Evolutionary conservation across 2,888 invertebrate species (phyloP), one percentile per base, ranked within the genome.

Genomic region (Eustalomyia histrio): DNA sequence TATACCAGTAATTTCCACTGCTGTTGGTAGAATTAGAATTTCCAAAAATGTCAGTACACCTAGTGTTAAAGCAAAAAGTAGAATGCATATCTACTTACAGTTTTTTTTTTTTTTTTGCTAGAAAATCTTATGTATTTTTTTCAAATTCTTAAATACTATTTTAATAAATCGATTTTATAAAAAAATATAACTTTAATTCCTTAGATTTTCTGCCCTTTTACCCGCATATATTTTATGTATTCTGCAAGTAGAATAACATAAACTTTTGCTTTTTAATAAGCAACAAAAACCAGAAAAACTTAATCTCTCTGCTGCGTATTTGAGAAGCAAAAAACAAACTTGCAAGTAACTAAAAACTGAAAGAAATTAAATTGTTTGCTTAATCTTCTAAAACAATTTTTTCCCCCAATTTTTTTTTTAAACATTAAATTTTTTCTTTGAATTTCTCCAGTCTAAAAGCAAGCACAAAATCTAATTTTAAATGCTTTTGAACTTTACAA

Each of bases 221-320:
- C n/a, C n/a, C n/a, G n/a, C n/a, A 16, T 12, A 39, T 53, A 14
- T 60, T 24, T 47, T 21, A 17, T 35, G 12, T 43, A 53, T 72
- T 21, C 53, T 65, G 4, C 64, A 65, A 55, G 47, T 21, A 79
- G n/a, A 63, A 47, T 65, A 29, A 24, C 52, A 35, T 24, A 64
- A 75, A 79, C 79, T 75, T 74, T 79, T 79, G 74, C 58, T 69
- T 74, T 76, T 75, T 65, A 69, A 69, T 29, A 79, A 43, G 35
- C 12, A 47, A 33, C 6, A 53, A 61, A 69, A 43, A 7, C 53
- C 16, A 63, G 47, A 47, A 55, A 12, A 43, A 55, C 33, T 18
- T 55, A 50, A 68, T 35, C 55, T 57, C 35, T 61, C 12, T n/a
- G 12, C 43, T 39, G 33, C 10, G 24, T n/a, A 35, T 43, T 39